phyloP scores from a whole-genome alignment of 1,140 invertebrate genomes.

The Paraescarpia echinospica region DNA sequence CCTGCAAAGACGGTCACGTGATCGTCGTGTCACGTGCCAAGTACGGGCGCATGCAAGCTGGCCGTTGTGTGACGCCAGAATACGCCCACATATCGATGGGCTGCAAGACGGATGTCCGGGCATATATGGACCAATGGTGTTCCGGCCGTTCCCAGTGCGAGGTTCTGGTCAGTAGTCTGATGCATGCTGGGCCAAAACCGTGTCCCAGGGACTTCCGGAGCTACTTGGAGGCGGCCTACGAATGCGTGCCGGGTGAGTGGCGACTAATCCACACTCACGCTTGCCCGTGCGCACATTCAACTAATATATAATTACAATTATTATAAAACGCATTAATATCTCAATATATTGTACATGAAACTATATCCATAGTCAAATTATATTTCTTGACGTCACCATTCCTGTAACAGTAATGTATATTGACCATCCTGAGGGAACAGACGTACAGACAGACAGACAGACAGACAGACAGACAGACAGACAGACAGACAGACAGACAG shows the following conservation, averaged over 20 bases:
- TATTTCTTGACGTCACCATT: too few relatives aligned
- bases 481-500: neutral
- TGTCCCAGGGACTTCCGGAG: conserved; percentile 27
- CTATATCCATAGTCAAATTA: too few relatives aligned
- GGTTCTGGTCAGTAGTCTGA: conserved; percentile 18
- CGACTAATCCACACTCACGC: neutral
- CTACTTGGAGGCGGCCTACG: conserved; percentile 24
- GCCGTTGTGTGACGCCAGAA: conserved; percentile 14
- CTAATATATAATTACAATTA: too few relatives aligned
- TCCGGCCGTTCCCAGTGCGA: conserved; percentile 23
- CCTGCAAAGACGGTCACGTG: conserved; percentile 17
- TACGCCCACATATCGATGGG: conserved; percentile 14
- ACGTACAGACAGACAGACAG: conserved; percentile 7
- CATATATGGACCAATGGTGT: conserved; percentile 21
- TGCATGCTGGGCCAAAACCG: conserved; percentile 14
- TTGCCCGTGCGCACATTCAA: too few relatives aligned
- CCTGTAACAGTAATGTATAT: too few relatives aligned
- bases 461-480: conserved; percentile 2
- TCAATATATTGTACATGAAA: too few relatives aligned
- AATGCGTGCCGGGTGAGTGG: conserved; percentile 25
- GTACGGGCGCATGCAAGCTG: conserved; percentile 21
- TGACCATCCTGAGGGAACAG: too few relatives aligned
- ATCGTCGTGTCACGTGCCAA: conserved; percentile 19
- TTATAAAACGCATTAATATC: too few relatives aligned
- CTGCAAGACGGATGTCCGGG: conserved; percentile 25